Base-by-base conservation (phyloP, 2,888 invertebrate species). In the Erannis defoliaria region DNA sequence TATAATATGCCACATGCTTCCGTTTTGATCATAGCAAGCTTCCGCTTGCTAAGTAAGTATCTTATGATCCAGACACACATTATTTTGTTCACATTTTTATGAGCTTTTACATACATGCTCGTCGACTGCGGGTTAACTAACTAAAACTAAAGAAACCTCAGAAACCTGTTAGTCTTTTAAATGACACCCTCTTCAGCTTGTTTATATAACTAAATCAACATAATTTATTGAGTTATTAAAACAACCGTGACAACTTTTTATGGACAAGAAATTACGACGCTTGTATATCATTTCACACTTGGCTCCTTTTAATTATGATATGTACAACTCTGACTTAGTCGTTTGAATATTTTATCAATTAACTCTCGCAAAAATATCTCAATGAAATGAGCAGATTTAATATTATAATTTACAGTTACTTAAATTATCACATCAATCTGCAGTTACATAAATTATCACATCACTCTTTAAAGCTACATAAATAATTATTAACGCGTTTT, bases 271-370 rank as follows among this genome's bases (percentile, higher is more conserved):
- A 35, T 19, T 19, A 48, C n/a, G 33, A 33, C 12, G 12, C 35
- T 8, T 35, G 33, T n/a, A 48, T 33, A 38, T 46, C 1, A 59
- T 53, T 57, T 53, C 18, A 53, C 38, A 40, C 29, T 45, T 18
- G 5, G 19, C 14, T 51, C 18, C 37, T 37, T 58, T 33, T 23
- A 51, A 21, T 19, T 23, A 53, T 46, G 18, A 42, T 38, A 42
- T 3, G 8, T 37, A 21, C 16, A 23, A 14, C 19, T 21, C 37
- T 31, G 9, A 26, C 37, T 31, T 8, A 26, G 10, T 46, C 4
- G 29, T 12, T 33, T 10, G 12, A 9, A 49, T 35, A 51, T 51
- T 51, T 51, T 26, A 51, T 49, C 40, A 51, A 51, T 51, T 38
- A 31, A 38, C 37, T 14, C 21, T 26, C n/a, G 3, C 40, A 38